phyloP scores from a whole-genome alignment of 2,113 vertebrate genomes.

The Petrocephalus zakoni region DNA sequence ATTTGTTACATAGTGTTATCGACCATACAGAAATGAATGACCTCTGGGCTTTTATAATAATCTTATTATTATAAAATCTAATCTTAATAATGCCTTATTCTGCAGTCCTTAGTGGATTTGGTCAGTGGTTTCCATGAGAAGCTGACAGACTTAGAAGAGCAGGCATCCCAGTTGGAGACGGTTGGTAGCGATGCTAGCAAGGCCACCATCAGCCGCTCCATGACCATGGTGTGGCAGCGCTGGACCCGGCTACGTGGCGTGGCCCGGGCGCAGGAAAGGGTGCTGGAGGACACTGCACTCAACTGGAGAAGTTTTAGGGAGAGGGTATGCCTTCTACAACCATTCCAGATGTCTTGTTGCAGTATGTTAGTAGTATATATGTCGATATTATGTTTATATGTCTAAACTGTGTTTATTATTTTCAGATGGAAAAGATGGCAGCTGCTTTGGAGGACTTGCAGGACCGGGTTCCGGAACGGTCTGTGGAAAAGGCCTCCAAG shows the following conservation, averaged over 20 bases:
- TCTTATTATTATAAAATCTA: too few species aligned
- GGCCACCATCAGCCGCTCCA: conserved; percentile 82
- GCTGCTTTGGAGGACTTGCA: conserved; percentile 70
- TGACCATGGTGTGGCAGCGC: conserved; percentile 91
- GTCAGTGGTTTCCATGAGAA: conserved; percentile 86
- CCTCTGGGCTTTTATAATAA: background rate
- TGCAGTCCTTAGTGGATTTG: conserved; percentile 72
- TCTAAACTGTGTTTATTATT: background rate
- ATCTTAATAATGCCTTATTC: conserved; percentile 23
- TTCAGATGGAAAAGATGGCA: conserved; percentile 73
- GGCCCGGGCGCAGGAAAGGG: conserved; percentile 81
- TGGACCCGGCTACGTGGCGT: conserved; percentile 83
- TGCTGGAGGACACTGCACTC: conserved; percentile 81
- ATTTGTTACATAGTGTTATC: too few species aligned
- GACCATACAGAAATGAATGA: background rate
- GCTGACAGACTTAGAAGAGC: conserved; percentile 77
- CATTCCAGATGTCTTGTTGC: background rate
- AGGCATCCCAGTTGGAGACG: conserved; percentile 75
- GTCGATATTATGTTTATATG: background rate
- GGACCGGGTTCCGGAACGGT: conserved; percentile 68
- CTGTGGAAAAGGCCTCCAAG: conserved; percentile 82
- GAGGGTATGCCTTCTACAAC: conserved; percentile 64
- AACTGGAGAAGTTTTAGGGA: conserved; percentile 78
- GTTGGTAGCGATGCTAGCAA: conserved; percentile 82
- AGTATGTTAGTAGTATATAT: background rate